Conservation (phyloP, 2,113 vertebrate genomes). For the Halcyon senegalensis region DNA sequence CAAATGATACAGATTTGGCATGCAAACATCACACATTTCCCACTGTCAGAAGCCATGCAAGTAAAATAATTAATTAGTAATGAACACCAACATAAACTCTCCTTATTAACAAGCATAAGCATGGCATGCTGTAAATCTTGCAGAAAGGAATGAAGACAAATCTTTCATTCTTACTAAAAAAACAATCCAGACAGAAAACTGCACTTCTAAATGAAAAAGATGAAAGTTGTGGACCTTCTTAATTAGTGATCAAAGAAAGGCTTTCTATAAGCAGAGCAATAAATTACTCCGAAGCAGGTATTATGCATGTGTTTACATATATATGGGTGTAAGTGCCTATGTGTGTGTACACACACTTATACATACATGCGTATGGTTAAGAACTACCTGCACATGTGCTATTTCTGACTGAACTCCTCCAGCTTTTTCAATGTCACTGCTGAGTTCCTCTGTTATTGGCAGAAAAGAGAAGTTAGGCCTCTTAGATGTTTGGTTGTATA, state of each 20-base stretch:
- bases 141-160: background rate
- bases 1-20: background rate
- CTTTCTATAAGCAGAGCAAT: background rate
- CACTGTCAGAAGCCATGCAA: background rate
- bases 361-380: background rate
- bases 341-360: background rate
- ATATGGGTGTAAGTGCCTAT: background rate
- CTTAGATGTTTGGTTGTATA: background rate
- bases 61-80: constrained; percentile 9
- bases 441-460: background rate
- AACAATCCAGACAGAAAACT: background rate
- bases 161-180: background rate
- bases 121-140: background rate
- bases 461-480: background rate
- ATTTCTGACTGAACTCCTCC: background rate
- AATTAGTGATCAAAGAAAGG: background rate
- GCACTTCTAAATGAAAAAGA: background rate
- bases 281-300: background rate
- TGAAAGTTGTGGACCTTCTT: background rate
- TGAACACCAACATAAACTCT: background rate
- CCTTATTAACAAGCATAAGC: background rate
- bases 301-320: background rate
- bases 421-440: background rate
- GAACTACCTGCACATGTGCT: background rate
- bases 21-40: background rate